phyloP scores from a whole-genome alignment of 2,888 invertebrate genomes.

The Drosophila prolongata region DNA sequence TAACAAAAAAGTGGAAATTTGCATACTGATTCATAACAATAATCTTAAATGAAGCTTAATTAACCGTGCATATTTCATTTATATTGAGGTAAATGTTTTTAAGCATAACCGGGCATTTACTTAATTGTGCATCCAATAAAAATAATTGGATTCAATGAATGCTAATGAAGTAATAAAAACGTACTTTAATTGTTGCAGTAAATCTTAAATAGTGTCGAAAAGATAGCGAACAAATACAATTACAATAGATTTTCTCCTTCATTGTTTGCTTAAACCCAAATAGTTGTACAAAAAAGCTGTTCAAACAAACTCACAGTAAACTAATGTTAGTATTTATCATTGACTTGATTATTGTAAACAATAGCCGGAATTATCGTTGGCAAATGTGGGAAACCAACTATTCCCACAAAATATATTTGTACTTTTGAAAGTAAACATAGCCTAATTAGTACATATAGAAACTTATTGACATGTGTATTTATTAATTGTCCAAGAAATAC shows the following conservation, averaged over 20 bases:
- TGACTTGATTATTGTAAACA: slow-evolving; percentile 32
- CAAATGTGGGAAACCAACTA: slow-evolving; percentile 1
- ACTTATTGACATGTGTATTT: slow-evolving; percentile 22
- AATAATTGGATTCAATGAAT: slow-evolving; percentile 32
- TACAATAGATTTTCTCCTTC: slow-evolving; percentile 5
- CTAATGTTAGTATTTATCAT: slow-evolving; percentile 25
- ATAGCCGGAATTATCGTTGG: slow-evolving; percentile 18
- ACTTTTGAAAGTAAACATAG: slow-evolving; percentile 58
- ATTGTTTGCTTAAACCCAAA: slow-evolving; percentile 19
- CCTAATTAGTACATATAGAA: slow-evolving; percentile 41
- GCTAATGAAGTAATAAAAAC: slow-evolving; percentile 33
- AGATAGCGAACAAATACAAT: slow-evolving; percentile 4
- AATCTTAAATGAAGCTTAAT: slow-evolving; percentile 36
- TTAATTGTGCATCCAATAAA: slow-evolving; percentile 29
- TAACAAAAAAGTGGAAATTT: slow-evolving; percentile 18
- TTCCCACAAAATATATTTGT: slow-evolving; percentile 45
- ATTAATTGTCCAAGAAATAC: slow-evolving; percentile 45
- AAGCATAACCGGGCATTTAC: slow-evolving; percentile 27
- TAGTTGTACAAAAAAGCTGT: slow-evolving; percentile 18
- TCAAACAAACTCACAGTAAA: slow-evolving; percentile 9
- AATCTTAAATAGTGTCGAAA: slow-evolving; percentile 33
- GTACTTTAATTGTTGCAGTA: slow-evolving; percentile 29
- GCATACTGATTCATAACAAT: slow-evolving; percentile 41
- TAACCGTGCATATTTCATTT: slow-evolving; percentile 30
- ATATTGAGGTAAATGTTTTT: slow-evolving; percentile 34